Evolutionary conservation across 2,888 invertebrate genomes (phyloP), one percentile per base, ranked within the genome.

Genomic region (Zaprionus bogoriensis): DNA sequence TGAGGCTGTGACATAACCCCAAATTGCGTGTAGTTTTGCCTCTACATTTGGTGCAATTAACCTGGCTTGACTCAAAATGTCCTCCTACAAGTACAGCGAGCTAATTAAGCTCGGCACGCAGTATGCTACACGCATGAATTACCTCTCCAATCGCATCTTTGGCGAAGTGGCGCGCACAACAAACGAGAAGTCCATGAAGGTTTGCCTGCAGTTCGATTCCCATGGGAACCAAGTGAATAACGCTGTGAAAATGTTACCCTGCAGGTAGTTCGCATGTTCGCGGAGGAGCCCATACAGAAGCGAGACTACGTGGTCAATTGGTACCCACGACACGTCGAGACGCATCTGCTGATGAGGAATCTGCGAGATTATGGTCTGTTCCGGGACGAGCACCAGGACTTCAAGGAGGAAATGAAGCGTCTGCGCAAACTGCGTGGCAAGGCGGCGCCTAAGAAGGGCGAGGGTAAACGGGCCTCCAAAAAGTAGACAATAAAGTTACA

Each of bases 381-480:
- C 90, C 93, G 97, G 60, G 97, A 97, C 87, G 97, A 98, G 89
- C 97, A 98, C 90, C 93, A 95, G 87, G 97, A 97, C 91, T 97
- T 97, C 87, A 94, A 94, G 76, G 97, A 97, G 47, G 97, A 97
- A 91, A 96, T 96, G 94, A 93, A 93, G 73, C 92, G 97, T 58
- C 91, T 96, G 77, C 92, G 95, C 57, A 94, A 93, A 58, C 92
- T 97, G 12, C 92, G 96, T 58, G 97, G 97, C 7, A 97, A 97
- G 89, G 93, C 92, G 1, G 92, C 93, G 61, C 92, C 93, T 46
- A 92, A 92, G 59, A 91, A 92, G 50, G 92, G 92, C 20, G 90
- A 91, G 77, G 92, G 92, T 57, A 91, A 90, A 70, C 85, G 90
- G 19, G 82, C 88, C 3, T 77, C 87, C 4, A 91, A 91, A 62